Evolutionary conservation across 2,797 vertebrate genomes (phyloP).

Genomic region (Gephyroberyx darwinii): DNA sequence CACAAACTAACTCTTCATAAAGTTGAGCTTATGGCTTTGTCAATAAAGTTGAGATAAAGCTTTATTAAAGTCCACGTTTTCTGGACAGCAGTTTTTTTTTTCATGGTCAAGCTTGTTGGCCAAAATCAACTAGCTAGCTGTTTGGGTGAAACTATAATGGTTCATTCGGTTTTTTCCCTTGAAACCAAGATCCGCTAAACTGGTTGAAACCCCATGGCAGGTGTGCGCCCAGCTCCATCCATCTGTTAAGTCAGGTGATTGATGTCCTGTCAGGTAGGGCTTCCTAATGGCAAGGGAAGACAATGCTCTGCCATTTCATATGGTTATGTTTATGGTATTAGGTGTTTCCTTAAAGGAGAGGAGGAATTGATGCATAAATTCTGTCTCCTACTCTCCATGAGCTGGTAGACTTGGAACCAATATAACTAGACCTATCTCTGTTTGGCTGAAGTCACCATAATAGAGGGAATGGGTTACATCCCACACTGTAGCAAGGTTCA

Average conservation of each 20-base stretch:
- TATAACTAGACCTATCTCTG: no score
- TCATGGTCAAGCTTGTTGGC: slow-evolving; percentile 14
- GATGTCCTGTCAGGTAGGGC: slow-evolving; percentile 5
- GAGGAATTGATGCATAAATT: neutral
- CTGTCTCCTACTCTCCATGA: neutral
- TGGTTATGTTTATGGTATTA: neutral
- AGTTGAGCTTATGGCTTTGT: neutral
- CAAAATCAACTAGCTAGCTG: neutral
- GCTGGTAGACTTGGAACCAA: no score
- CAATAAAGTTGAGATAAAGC: slow-evolving; percentile 13
- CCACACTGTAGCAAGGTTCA: neutral
- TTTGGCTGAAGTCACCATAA: neutral
- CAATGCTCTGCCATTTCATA: slow-evolving; percentile 8
- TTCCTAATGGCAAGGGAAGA: neutral
- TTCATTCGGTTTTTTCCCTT: neutral
- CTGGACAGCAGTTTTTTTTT: slow-evolving; percentile 12
- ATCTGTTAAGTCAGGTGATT: slow-evolving; percentile 2
- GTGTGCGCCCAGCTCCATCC: neutral
- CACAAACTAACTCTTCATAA: neutral
- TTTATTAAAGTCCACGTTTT: neutral
- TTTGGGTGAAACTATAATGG: neutral
- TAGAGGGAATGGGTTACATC: neutral
- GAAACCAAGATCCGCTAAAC: neutral
- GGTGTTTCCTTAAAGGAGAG: neutral
- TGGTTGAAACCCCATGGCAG: neutral